These are phyloP conservation scores for Microhierax caerulescens DNA, from an alignment of 2,797 vertebrate genomes.

Conservation along the genomic window DNA sequence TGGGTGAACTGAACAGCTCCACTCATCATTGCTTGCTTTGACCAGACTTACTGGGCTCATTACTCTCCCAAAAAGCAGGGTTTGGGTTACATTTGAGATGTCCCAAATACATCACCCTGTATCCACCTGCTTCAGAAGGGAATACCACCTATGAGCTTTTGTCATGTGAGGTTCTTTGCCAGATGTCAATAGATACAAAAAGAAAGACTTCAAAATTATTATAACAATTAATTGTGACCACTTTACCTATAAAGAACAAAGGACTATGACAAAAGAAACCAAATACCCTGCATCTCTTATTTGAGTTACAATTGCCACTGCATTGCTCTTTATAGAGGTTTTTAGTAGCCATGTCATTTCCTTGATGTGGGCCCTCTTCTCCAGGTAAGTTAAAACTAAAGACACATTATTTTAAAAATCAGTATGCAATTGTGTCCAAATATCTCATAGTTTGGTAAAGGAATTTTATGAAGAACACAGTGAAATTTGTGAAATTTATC, in stretches of 20 bases:
- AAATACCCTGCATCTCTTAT: background rate
- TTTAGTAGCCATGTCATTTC: background rate
- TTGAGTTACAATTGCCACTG: background rate
- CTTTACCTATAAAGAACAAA: background rate
- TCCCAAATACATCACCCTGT: background rate
- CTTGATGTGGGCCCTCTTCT: background rate
- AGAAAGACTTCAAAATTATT: background rate
- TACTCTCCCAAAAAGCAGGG: background rate
- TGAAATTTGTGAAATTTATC: background rate
- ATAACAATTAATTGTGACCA: background rate
- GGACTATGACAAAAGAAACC: background rate
- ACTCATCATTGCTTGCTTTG: background rate
- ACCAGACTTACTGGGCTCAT: background rate
- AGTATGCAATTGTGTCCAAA: background rate
- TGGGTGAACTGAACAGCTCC: background rate
- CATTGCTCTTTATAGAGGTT: background rate
- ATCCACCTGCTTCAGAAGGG: background rate
- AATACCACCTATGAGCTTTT: background rate
- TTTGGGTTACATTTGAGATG: background rate
- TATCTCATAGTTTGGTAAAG: background rate
- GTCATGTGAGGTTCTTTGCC: background rate
- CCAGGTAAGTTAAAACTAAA: background rate
- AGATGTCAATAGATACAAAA: background rate
- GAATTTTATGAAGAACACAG: background rate
- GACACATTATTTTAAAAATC: background rate